These are phyloP conservation scores for Operophtera brumata DNA, from an alignment of 2,888 invertebrate genomes.

Conservation along the genomic window DNA sequence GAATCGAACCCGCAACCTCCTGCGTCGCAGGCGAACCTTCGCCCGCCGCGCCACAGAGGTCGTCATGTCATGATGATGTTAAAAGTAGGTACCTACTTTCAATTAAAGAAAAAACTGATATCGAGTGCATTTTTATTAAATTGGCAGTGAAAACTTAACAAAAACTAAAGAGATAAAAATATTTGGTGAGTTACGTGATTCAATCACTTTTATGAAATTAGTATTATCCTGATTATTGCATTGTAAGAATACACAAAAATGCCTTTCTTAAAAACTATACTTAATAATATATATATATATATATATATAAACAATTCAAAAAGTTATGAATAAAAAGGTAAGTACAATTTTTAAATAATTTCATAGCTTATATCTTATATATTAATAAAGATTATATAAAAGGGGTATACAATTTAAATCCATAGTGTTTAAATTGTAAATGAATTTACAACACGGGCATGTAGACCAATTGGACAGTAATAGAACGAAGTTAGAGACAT, in stretches of 20 bases:
- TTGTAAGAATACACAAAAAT: not conserved
- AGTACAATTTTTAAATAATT: not conserved
- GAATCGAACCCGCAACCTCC: too few relatives aligned
- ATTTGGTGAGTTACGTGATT: slow-evolving; percentile 54
- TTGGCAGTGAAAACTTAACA: slow-evolving; percentile 31
- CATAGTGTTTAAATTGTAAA: too few relatives aligned
- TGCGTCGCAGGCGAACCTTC: too few relatives aligned
- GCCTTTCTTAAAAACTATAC: not conserved
- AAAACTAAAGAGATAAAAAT: slow-evolving; percentile 37
- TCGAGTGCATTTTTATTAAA: slow-evolving; percentile 34
- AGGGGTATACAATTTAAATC: too few relatives aligned
- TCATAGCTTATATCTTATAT: not conserved
- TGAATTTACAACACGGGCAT: too few relatives aligned
- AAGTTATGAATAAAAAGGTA: not conserved
- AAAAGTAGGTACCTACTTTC: too few relatives aligned
- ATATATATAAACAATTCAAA: not conserved
- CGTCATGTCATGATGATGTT: too few relatives aligned
- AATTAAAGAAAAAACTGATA: not conserved
- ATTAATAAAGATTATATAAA: not conserved
- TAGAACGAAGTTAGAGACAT: too few relatives aligned
- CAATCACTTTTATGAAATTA: slow-evolving; percentile 40
- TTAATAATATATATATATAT: too few relatives aligned
- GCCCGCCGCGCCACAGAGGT: too few relatives aligned
- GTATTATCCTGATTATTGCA: slow-evolving; percentile 1
- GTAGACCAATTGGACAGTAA: too few relatives aligned